phyloP scores from a whole-genome alignment of 2,113 vertebrate genomes.

The Zosterops pallidus region DNA sequence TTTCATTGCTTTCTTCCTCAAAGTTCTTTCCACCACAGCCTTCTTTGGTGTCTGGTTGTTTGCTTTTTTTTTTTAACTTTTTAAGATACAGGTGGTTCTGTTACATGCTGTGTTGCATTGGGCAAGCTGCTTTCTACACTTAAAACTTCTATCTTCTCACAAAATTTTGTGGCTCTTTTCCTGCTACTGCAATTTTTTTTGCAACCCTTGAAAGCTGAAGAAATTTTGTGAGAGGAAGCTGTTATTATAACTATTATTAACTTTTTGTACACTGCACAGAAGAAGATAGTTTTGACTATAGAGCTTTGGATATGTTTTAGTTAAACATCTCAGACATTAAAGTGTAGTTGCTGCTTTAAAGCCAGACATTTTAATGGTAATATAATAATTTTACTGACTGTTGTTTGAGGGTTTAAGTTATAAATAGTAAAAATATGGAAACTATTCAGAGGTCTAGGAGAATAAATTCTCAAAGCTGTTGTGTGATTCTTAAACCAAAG shows the following conservation, averaged over 20 bases:
- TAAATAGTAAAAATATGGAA: background rate
- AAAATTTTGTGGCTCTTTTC: background rate
- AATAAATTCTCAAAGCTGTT: background rate
- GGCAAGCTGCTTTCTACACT: background rate
- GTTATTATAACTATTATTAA: background rate
- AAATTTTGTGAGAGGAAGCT: background rate
- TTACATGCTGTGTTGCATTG: background rate
- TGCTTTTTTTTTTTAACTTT: background rate
- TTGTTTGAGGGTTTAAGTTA: background rate
- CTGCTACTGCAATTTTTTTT: background rate
- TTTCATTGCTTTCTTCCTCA: background rate
- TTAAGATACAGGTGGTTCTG: background rate
- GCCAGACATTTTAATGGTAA: background rate
- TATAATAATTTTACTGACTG: background rate
- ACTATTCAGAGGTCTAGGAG: background rate
- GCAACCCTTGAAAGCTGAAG: background rate
- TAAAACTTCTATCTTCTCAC: background rate
- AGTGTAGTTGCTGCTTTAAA: background rate
- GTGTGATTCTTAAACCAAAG: background rate
- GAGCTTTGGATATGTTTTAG: background rate
- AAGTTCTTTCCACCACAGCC: background rate
- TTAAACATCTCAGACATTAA: background rate
- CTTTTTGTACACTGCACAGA: background rate
- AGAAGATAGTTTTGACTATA: background rate
- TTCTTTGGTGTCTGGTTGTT: background rate